Conservation (phyloP, 2,113 vertebrate genomes). For the Chitala chitala region DNA sequence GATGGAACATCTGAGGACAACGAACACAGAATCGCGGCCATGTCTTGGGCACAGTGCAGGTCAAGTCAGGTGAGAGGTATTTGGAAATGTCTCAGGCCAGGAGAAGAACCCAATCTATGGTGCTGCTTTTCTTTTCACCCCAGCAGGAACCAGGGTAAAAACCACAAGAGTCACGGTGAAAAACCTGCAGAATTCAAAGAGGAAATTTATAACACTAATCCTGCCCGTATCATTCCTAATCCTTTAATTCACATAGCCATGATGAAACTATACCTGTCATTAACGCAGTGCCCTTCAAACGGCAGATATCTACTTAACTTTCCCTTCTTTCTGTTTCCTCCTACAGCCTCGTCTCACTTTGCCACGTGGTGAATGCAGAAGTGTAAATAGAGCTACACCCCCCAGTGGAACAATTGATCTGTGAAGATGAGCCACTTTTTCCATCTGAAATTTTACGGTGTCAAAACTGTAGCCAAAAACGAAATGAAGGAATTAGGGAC, state of each 20-base stretch:
- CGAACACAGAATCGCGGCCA: too few species aligned
- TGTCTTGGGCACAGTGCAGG: too few species aligned
- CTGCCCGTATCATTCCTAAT: not conserved
- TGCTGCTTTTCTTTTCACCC: too few species aligned
- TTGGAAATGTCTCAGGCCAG: too few species aligned
- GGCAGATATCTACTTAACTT: not conserved
- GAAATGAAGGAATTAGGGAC: not conserved
- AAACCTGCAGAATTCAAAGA: not conserved
- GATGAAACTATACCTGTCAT: not conserved
- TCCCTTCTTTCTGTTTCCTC: not conserved
- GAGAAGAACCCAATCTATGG: too few species aligned
- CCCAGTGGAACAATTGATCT: not conserved
- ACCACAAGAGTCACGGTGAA: not conserved
- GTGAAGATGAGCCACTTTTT: not conserved
- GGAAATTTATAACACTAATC: not conserved
- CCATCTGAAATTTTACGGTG: not conserved
- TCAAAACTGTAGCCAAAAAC: not conserved
- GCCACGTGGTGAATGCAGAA: not conserved
- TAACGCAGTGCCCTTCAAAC: not conserved
- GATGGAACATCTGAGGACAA: too few species aligned
- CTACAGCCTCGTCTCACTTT: not conserved
- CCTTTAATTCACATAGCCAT: not conserved
- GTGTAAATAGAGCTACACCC: not conserved
- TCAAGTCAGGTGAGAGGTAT: too few species aligned
- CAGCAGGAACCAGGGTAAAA: too few species aligned